phyloP scores from a whole-genome alignment of 2,888 invertebrate species.

The Caenorhabditis angaria region DNA sequence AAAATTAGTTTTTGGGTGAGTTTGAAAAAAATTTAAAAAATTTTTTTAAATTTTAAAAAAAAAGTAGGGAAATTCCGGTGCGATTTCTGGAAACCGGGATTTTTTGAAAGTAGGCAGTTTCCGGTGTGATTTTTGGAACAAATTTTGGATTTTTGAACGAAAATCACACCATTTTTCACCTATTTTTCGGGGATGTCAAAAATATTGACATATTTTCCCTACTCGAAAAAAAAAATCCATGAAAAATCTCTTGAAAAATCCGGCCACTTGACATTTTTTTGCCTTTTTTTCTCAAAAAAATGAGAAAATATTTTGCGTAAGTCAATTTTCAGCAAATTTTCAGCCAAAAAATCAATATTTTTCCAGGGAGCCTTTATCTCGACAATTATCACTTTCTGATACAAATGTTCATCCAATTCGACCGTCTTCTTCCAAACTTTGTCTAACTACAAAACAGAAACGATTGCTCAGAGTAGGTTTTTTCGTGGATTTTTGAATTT shows the following conservation, averaged over 20 bases:
- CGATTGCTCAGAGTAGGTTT: constrained; percentile 38
- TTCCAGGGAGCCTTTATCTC: constrained; percentile 46
- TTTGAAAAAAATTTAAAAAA: no score
- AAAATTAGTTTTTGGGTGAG: no score
- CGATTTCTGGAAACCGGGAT: no score
- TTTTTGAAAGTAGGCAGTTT: no score
- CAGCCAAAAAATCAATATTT: background rate
- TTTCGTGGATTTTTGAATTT: background rate
- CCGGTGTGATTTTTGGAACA: no score
- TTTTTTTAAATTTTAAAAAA: no score
- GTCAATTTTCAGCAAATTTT: background rate
- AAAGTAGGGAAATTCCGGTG: no score
- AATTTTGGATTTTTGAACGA: no score
- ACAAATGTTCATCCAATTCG: constrained; percentile 47
- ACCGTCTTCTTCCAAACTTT: constrained; percentile 37
- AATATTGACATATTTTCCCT: no score
- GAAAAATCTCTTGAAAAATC: background rate
- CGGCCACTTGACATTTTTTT: background rate
- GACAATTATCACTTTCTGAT: constrained; percentile 50
- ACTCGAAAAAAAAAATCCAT: background rate
- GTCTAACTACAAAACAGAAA: constrained; percentile 44
- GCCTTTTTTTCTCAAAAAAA: background rate
- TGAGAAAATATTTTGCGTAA: background rate
- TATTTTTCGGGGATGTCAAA: no score
- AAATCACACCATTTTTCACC: no score